Base-by-base conservation (phyloP, 2,888 invertebrate genomes). In the Acanthosoma haemorrhoidale region DNA sequence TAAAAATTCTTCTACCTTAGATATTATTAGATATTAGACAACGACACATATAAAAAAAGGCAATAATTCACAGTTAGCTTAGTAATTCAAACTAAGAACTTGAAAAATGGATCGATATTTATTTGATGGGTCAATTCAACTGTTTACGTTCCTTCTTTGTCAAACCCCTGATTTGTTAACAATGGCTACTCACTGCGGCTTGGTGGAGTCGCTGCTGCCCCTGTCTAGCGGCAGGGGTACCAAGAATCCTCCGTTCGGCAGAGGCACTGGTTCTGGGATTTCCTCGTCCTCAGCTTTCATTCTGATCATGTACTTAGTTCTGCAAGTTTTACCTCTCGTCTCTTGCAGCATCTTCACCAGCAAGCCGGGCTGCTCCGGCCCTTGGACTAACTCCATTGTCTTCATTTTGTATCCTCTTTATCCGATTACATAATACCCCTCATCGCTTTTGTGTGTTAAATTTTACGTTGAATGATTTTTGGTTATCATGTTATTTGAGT, bases 201-300 rank as follows among this genome's bases (percentile, higher is more conserved):
- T 57, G 11, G 34, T 16, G 31, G 58, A 58, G 32, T 70, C 70
- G 39, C 59, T 66, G 39, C 70, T 66, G 4, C 70, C 66, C 5
- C 13, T 13, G 18, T 59, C 57, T 5, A 58, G 13, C 5, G 21
- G 51, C 51, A 70, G 18, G 5, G 57, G 41, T 38, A 38, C 38
- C 4, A 64, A 31, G 36, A 63, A 58, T 0, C 34, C 57, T 25
- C 31, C 32, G 15, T 57, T 15, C 9, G 29, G 57, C 3, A 21
- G 51, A n/a, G 29, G 61, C 5, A 32, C n/a, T 6, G 41, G 18
- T 18, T 34, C 41, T 9, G 43, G 32, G 9, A 43, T 43, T 51
- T 68, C 68, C 16, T 38, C 31, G 25, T 57, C 25, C 25, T 21
- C 15, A 25, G 25, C 58, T 2, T 31, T 18, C 9, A 39, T 39